Conservation (phyloP, 2,888 invertebrate species). For the Melanotus villosus region DNA sequence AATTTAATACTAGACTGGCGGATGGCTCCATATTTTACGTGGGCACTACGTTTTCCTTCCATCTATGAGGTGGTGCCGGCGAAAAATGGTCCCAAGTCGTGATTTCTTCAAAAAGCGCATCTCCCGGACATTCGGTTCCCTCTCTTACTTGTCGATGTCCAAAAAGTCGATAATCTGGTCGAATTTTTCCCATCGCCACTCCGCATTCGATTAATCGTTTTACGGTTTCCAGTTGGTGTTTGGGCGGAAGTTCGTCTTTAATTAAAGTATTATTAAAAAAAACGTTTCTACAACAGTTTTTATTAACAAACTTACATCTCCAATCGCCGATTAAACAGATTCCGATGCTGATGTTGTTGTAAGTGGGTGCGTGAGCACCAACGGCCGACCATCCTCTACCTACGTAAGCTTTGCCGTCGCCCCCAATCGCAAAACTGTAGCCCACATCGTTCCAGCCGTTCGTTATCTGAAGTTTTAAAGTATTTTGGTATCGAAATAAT, state of each 20-base stretch:
- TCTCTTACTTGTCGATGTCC: conserved; percentile 76
- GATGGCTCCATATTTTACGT: background rate
- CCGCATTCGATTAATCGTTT: conserved; percentile 75
- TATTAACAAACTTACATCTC: conserved; percentile 78
- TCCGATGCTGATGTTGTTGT: conserved; percentile 79
- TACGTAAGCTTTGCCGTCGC: conserved; percentile 79
- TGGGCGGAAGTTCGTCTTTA: conserved; percentile 75
- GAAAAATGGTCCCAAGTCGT: conserved; percentile 74
- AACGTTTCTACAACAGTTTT: no score
- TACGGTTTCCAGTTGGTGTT: conserved; percentile 72
- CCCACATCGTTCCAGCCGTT: conserved; percentile 81
- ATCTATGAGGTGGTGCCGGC: conserved; percentile 27
- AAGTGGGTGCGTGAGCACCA: conserved; percentile 80
- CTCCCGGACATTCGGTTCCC: conserved; percentile 79
- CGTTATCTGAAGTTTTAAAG: conserved; percentile 52
- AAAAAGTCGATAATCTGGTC: conserved; percentile 73
- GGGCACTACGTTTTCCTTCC: conserved; percentile 17
- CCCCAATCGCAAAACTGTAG: conserved; percentile 80
- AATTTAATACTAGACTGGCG: no score
- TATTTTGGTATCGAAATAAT: background rate
- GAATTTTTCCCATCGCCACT: conserved; percentile 74
- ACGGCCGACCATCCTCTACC: conserved; percentile 79
- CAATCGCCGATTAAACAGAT: conserved; percentile 83
- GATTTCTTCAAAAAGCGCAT: conserved; percentile 73
- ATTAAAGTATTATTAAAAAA: no score